These are phyloP conservation scores for Magallana ariakensis DNA, from an alignment of 1,140 invertebrate species.

Conservation along the genomic window DNA sequence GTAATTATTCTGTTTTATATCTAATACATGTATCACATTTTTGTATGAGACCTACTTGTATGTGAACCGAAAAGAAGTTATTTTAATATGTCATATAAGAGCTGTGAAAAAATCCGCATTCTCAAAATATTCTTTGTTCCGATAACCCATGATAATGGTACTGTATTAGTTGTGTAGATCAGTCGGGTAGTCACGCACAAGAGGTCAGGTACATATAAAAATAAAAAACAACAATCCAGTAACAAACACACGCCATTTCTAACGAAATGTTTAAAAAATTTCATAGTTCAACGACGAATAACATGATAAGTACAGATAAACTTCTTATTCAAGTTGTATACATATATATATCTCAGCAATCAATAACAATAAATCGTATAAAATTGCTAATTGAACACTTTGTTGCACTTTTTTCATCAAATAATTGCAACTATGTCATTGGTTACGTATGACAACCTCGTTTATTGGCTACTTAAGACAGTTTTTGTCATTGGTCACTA, in stretches of 20 bases:
- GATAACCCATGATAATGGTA: too few species aligned
- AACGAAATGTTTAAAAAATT: slow-evolving; percentile 6
- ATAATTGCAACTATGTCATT: not conserved
- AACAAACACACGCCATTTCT: not conserved
- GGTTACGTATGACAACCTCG: too few species aligned
- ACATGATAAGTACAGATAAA: not conserved
- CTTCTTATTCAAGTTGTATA: not conserved
- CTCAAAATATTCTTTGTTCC: too few species aligned
- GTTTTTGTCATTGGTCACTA: too few species aligned
- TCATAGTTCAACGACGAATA: slow-evolving; percentile 6
- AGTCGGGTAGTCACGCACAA: not conserved
- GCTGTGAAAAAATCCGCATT: too few species aligned
- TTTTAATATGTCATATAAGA: too few species aligned
- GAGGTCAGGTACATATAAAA: slow-evolving; percentile 25
- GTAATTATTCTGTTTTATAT: too few species aligned
- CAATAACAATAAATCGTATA: not conserved
- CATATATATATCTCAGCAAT: slow-evolving; percentile 31
- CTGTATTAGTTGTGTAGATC: too few species aligned
- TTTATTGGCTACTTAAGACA: too few species aligned
- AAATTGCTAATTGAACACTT: not conserved
- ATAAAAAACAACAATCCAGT: slow-evolving; percentile 34
- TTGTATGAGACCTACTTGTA: too few species aligned
- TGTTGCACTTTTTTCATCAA: not conserved
- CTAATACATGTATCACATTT: too few species aligned
- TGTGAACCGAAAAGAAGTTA: too few species aligned